Evolutionary conservation across 2,113 vertebrate species (phyloP).

Genomic region (Plectropomus leopardus): DNA sequence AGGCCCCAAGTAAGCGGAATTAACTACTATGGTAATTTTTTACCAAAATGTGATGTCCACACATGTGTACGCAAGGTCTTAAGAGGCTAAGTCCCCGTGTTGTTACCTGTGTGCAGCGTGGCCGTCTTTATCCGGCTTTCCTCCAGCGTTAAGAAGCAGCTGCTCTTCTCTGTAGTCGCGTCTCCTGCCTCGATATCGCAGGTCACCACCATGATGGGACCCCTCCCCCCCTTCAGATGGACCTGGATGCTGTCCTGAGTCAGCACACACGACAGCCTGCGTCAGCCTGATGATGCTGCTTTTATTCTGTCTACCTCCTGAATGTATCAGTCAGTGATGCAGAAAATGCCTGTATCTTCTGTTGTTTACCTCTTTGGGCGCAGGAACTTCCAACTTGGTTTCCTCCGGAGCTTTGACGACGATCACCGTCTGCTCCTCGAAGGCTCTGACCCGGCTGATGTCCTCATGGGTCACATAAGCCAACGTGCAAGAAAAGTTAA

Average conservation of each 20-base stretch:
- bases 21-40: too few relatives aligned
- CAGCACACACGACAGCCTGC: background rate
- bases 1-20: too few relatives aligned
- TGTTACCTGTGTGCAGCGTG: conserved; percentile 59
- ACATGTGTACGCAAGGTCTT: too few relatives aligned
- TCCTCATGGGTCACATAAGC: conserved; percentile 94
- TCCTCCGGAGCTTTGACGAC: conserved; percentile 93
- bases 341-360: background rate
- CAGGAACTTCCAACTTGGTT: conserved; percentile 91
- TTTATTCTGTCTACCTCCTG: background rate
- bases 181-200: conserved; percentile 79
- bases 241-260: conserved; percentile 90
- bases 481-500: conserved; percentile 82
- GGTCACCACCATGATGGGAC: conserved; percentile 88
- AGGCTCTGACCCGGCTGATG: conserved; percentile 85
- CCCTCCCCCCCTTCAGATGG: conserved; percentile 89
- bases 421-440: conserved; percentile 92
- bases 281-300: background rate
- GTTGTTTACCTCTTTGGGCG: conserved; percentile 87
- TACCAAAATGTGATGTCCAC: too few relatives aligned
- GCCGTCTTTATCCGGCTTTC: conserved; percentile 75
- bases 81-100: too few relatives aligned
- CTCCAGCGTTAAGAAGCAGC: conserved; percentile 73
- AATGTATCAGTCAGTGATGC: background rate
- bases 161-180: background rate